Base-by-base conservation (phyloP, 2,113 vertebrate species). In the Poeciliopsis turrubarensis region DNA sequence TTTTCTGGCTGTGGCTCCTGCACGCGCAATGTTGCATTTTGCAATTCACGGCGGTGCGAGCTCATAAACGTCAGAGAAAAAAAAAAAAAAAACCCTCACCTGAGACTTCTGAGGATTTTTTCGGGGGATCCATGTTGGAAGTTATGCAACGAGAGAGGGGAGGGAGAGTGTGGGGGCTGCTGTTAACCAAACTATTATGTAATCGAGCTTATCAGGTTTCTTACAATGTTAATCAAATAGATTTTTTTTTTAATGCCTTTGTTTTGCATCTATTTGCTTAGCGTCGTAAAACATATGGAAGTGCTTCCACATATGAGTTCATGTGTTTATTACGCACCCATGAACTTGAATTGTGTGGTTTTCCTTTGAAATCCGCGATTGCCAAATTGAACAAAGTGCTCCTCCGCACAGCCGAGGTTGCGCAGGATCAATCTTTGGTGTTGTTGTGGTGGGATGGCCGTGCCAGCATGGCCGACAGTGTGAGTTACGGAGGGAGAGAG, bases 401-500 rank as follows among this genome's bases (percentile, higher is more conserved):
- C 70, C 1, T 63, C 12, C n/a, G 27, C 4, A 27, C 3, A 4
- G 13, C 2, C 61, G 9, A 34, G 11, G 47, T 64, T 27, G 5
- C 31, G 4, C 31, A 11, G 22, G 7, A 39, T 29, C 4, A 13
- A 22, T 77, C 12, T 84, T 80, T 84, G 78, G 19, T 88, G 87
- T 82, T 91, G 89, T 92, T 90, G 82, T 91, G 81, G 60, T 91
- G 87, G 69, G 80, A 60, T 62, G 77, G 70, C 76, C 25, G 62
- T 86, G 85, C 77, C 92, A 91, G 92, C 93, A 91, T 94, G 94
- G 92, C 84, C 67, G 85, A 78, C 89, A 65, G 81, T 82, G 92
- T 94, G 91, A 91, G 86, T 63, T 71, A 73, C 69, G 60, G 90
- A 81, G 86, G 83, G 82, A 80, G 86, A 80, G 72, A 65, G 81